phyloP scores from a whole-genome alignment of 2,113 vertebrate genomes.

The Rattus norvegicus region DNA sequence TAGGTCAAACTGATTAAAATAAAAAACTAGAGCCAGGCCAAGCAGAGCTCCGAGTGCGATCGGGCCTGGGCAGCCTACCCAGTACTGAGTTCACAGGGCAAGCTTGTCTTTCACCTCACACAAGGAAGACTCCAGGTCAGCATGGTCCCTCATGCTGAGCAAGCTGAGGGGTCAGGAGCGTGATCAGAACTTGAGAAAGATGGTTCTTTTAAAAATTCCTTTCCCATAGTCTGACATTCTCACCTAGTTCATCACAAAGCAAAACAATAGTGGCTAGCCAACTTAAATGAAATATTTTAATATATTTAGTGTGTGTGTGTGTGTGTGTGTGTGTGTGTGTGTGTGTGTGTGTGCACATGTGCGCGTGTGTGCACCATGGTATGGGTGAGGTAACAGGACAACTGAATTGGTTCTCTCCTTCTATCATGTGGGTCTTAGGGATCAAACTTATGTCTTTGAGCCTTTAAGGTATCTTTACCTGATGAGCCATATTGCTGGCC shows the following conservation, averaged over 20 bases:
- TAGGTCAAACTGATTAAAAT: conserved; percentile 19
- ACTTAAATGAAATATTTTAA: conserved; percentile 59
- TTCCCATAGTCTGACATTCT: neutral
- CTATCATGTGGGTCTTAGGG: neutral
- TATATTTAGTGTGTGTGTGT: neutral
- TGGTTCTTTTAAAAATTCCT: neutral
- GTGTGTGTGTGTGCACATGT: too few species aligned
- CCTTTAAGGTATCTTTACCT: neutral
- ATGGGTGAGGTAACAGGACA: too few species aligned
- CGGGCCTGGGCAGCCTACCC: neutral
- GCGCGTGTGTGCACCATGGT: accelerated
- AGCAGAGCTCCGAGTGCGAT: neutral
- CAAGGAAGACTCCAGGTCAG: neutral
- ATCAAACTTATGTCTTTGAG: neutral
- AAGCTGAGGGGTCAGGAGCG: neutral
- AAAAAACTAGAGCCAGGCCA: neutral
- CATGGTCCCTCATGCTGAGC: neutral
- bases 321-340: neutral
- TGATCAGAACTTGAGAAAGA: conserved; percentile 34
- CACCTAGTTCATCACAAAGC: neutral
- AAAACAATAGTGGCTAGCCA: conserved; percentile 49
- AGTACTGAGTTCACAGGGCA: accelerated
- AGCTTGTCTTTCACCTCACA: neutral
- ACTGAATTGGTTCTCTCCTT: neutral
- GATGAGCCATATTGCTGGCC: neutral